Base-by-base conservation (phyloP, 2,797 vertebrate species). In the Sternarchorhynchus goeldii region DNA sequence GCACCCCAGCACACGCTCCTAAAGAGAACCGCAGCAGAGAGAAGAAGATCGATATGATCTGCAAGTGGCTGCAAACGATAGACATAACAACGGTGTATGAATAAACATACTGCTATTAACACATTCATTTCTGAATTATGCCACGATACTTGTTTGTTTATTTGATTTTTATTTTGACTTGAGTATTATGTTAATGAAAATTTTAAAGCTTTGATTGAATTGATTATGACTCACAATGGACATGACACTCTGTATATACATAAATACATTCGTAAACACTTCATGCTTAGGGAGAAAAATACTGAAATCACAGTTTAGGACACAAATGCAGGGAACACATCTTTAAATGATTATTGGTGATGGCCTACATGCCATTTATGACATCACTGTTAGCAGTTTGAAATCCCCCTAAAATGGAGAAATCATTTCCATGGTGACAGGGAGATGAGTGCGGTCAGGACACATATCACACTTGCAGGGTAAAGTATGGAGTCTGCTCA, bases 381-480 rank as follows among this genome's bases (percentile, higher is more conserved):
- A 79, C 66, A 71, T 83, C 66, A 62, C 78, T 41, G 66, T 56
- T 74, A 82, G 66, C 56, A 60, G 41, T 76, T 57, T 78, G 58
- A 65, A 60, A 75, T 58, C 55, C 50, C 32, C 39, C 50, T 63
- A 76, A 70, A 79, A 70, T 56, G 73, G 39, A 77, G 16, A 75
- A 84, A 77, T 76, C 84, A 82, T 85, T 87, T 85, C 82, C 75
- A 77, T 83, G 71, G 84, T 73, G 83, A 86, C 81, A 79, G 72
- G 74, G 80, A 82, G 81, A 83, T 73, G 73, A 84, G 82, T 81
- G 75, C 82, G 87, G 88, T 87, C 89, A 86, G 83, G 81, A 84
- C 85, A 79, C 83, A 84, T 86, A 82, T 90, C 87, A 88, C 90
- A 91, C 88, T 87, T 86, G 83, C 81, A 83, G 18, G n/a, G 82